Base-by-base conservation (phyloP, 2,113 vertebrate species). In the Formicarius rufipectus region DNA sequence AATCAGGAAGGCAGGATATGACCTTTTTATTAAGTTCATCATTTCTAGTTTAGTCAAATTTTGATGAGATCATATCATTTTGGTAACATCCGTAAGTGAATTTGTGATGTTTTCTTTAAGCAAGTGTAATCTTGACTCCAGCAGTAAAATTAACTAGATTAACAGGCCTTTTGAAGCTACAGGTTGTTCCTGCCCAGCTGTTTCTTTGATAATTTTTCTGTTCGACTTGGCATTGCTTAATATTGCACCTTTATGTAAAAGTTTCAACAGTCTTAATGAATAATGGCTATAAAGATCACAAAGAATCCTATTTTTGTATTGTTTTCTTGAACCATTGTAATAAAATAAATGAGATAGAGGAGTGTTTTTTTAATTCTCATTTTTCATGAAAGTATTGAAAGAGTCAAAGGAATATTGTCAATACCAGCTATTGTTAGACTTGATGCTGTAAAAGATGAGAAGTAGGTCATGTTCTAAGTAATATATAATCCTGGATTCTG, bases 61-160 rank as follows among this genome's bases (percentile, higher is more conserved):
- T 81, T 60, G 9, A 68, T 93, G 85, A 94, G 79, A 81, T 84
- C 55, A 64, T 73, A 89, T 93, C 6, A 39, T 84, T 80, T 60
- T 75, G 47, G 19, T 81, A 94, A 60, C 35, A 78, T 52, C 52
- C 40, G 12, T 55, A 80, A 64, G 6, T 74, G 67, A 91, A 85
- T 81, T 91, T 90, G 67, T 86, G 28, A 52, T 84, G 28, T 92
- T 95, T 88, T 66, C 88, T 78, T 92, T 84, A 35, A 56, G 40
- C 44, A 86, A 78, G 75, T 72, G 17, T 81, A 81, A 71, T 87
- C 78, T 96, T 95, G 85, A 95, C 42, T 86, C 6, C 31, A 59
- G n/a, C 3, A 63, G 35, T 47, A 83, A 93, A 86, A 84, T 45
- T 45, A 91, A 59, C 80, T 58, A 66, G 75, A 39, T n/a, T 85